Conservation (phyloP, 2,797 vertebrate species). For the Huso huso region DNA sequence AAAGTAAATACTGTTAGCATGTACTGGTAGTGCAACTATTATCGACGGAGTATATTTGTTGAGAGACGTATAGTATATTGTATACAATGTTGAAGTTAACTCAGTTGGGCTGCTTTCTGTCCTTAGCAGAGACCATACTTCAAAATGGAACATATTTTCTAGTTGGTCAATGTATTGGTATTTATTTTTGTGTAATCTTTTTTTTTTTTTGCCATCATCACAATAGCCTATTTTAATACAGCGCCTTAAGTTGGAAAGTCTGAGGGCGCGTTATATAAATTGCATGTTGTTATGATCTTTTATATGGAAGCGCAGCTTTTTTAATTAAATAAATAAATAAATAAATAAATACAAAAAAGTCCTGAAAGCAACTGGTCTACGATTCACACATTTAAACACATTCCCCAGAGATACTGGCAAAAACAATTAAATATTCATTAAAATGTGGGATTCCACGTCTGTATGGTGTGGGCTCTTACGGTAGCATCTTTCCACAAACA, state of each 20-base stretch:
- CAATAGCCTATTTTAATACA: no score
- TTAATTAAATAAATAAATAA: neutral
- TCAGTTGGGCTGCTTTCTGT: no score
- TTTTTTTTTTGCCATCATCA: no score
- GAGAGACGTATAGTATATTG: neutral
- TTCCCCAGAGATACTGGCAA: neutral
- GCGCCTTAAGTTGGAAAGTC: no score
- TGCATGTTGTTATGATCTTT: conserved; percentile 5
- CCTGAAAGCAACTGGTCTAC: no score
- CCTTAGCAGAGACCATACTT: no score
- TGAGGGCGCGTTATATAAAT: neutral
- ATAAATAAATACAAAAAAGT: neutral
- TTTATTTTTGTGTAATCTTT: no score
- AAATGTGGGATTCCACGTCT: neutral
- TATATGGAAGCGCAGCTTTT: neutral
- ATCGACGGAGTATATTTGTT: neutral
- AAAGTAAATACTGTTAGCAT: neutral
- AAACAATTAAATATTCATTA: neutral
- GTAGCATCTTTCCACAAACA: no score
- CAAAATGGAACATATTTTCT: no score
- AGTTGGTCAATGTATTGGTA: no score
- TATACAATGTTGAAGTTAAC: neutral
- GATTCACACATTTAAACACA: no score
- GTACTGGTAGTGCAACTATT: neutral
- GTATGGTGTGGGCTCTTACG: neutral